phyloP scores from a whole-genome alignment of 2,797 vertebrate genomes.

The Lateolabrax maculatus region DNA sequence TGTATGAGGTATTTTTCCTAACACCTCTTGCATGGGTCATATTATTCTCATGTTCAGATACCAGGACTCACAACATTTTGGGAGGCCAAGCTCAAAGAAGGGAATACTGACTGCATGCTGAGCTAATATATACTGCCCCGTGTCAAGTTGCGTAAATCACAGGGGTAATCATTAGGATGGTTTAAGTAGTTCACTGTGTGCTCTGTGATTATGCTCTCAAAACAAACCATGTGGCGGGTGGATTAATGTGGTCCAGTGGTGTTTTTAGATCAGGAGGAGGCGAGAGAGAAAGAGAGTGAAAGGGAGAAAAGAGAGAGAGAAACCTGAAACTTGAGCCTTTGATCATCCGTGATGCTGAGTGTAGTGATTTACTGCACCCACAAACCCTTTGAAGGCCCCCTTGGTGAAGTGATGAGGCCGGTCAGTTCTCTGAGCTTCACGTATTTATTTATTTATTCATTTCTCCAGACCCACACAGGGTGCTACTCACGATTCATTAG shows the following conservation, averaged over 20 bases:
- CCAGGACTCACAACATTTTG: background rate
- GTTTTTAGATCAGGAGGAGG: slow-evolving; percentile 59
- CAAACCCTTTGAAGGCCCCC: slow-evolving; percentile 73
- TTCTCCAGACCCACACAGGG: slow-evolving; percentile 32
- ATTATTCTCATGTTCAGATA: slow-evolving; percentile 6
- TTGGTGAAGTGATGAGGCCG: slow-evolving; percentile 29
- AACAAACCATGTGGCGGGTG: slow-evolving; percentile 61
- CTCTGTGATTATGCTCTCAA: slow-evolving; percentile 67
- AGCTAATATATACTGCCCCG: slow-evolving; percentile 49
- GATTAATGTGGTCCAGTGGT: slow-evolving; percentile 63
- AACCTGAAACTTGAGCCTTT: slow-evolving; percentile 68
- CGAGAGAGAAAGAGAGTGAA: slow-evolving; percentile 1
- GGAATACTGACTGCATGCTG: slow-evolving; percentile 24
- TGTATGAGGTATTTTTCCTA: background rate
- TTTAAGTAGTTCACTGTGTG: slow-evolving; percentile 66
- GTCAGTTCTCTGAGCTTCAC: slow-evolving; percentile 56
- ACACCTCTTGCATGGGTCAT: background rate
- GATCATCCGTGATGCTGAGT: slow-evolving; percentile 75
- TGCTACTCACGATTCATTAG: slow-evolving; percentile 45
- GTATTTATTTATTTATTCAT: slow-evolving; percentile 61
- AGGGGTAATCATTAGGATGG: slow-evolving; percentile 71
- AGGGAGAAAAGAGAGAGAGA: slow-evolving; percentile 16
- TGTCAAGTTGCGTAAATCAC: slow-evolving; percentile 69
- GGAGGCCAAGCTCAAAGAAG: slow-evolving; percentile 20
- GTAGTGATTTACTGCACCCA: slow-evolving; percentile 68